These are phyloP conservation scores for Anser cygnoides DNA, from an alignment of 2,113 vertebrate species.

Conservation along the genomic window DNA sequence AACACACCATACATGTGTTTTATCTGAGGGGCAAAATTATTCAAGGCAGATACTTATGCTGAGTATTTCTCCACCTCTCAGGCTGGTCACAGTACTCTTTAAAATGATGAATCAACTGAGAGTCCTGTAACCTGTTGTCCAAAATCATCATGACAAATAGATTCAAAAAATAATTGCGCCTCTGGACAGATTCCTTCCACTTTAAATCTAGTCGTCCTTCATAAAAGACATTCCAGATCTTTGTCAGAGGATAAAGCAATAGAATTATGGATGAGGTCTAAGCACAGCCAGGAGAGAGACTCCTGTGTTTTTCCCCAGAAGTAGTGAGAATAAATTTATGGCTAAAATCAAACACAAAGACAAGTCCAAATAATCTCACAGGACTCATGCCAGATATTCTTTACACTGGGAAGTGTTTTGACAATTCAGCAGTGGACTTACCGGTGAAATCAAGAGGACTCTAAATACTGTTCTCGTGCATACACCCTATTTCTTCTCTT, in stretches of 20 bases:
- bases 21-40: background rate
- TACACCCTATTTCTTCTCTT: background rate
- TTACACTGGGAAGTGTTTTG: background rate
- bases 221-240: background rate
- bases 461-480: background rate
- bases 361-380: background rate
- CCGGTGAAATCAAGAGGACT: background rate
- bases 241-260: background rate
- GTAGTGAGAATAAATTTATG: background rate
- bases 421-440: background rate
- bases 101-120: background rate
- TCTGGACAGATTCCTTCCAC: background rate
- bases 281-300: background rate
- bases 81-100: background rate
- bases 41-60: background rate
- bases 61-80: background rate
- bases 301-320: background rate
- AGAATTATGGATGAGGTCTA: background rate
- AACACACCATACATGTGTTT: background rate
- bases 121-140: background rate
- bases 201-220: background rate
- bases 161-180: background rate
- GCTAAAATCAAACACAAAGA: background rate
- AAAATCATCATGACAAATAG: background rate
- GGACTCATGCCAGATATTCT: background rate